Conservation (phyloP, 2,888 invertebrate species). For the Philereme transversata region DNA sequence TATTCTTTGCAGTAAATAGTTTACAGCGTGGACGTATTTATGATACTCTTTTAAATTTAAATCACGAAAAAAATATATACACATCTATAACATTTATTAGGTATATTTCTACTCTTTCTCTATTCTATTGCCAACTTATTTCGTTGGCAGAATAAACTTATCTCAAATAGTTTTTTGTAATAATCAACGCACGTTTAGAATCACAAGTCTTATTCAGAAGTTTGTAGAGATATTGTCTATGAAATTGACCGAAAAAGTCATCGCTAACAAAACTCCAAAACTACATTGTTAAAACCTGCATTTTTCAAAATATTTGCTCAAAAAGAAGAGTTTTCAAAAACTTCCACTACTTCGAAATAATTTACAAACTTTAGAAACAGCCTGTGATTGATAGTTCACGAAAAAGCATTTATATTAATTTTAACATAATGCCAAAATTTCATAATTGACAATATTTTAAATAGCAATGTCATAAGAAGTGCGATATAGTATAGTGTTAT, state of each 20-base stretch:
- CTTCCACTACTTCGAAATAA: conserved; percentile 17
- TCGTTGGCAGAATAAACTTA: not conserved
- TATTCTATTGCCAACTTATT: not conserved
- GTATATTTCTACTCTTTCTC: not conserved
- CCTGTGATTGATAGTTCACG: too few species aligned
- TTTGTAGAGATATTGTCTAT: conserved; percentile 69
- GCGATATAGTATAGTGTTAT: not conserved
- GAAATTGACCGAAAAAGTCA: conserved; percentile 62
- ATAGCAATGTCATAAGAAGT: conserved; percentile 14
- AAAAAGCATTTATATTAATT: too few species aligned
- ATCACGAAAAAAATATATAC: conserved; percentile 8
- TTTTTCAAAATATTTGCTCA: conserved; percentile 14
- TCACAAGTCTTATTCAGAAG: conserved; percentile 25
- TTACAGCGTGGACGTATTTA: conserved; percentile 73
- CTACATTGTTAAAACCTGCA: conserved; percentile 1
- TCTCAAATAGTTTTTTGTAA: conserved; percentile 30
- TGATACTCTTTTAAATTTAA: conserved; percentile 58
- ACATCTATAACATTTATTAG: conserved; percentile 1
- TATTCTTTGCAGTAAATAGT: conserved; percentile 57
- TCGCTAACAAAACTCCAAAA: conserved; percentile 19
- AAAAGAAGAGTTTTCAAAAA: conserved; percentile 15
- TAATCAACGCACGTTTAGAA: conserved; percentile 32
- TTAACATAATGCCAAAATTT: not conserved
- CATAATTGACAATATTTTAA: conserved; percentile 17
- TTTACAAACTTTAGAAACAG: not conserved